These are phyloP conservation scores for Triplophysa yarkandensis DNA, from an alignment of 2,797 vertebrate species.

Conservation along the genomic window DNA sequence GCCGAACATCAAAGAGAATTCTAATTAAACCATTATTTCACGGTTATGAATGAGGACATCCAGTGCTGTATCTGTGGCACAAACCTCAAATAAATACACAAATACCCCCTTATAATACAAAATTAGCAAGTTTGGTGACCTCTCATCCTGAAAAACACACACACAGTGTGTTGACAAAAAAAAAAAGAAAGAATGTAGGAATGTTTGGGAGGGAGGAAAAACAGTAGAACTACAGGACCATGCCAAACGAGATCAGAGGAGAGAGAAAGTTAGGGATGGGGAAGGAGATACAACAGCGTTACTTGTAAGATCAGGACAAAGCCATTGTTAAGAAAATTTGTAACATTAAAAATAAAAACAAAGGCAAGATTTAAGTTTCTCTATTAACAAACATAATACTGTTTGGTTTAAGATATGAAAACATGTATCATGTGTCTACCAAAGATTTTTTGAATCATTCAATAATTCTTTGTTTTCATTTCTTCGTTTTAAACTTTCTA, in stretches of 20 bases:
- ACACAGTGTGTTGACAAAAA: slow-evolving; percentile 37
- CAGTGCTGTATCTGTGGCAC: not conserved
- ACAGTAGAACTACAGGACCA: slow-evolving; percentile 34
- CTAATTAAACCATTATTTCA: not conserved
- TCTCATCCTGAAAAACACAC: not conserved
- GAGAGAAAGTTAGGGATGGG: not conserved
- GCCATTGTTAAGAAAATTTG: not conserved
- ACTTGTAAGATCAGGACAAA: slow-evolving; percentile 15
- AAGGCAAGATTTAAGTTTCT: too few relatives aligned
- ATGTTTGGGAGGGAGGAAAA: slow-evolving; percentile 30
- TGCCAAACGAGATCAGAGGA: not conserved
- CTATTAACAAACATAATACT: too few relatives aligned
- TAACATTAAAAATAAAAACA: too few relatives aligned
- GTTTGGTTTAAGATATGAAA: too few relatives aligned
- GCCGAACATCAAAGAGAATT: not conserved
- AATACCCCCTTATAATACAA: not conserved
- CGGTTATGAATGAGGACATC: not conserved
- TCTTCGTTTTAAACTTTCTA: too few relatives aligned
- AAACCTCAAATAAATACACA: not conserved
- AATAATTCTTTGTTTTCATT: too few relatives aligned
- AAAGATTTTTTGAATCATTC: too few relatives aligned
- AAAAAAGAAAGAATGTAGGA: slow-evolving; percentile 52
- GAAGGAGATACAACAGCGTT: slow-evolving; percentile 12
- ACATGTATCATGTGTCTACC: too few relatives aligned
- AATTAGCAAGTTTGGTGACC: not conserved